Percentiles rank a stretch among this genome's conserved stretches.
These are phyloP conservation scores for Biston betularia DNA, from an alignment of 2,888 invertebrate species.

Conservation along the genomic window DNA sequence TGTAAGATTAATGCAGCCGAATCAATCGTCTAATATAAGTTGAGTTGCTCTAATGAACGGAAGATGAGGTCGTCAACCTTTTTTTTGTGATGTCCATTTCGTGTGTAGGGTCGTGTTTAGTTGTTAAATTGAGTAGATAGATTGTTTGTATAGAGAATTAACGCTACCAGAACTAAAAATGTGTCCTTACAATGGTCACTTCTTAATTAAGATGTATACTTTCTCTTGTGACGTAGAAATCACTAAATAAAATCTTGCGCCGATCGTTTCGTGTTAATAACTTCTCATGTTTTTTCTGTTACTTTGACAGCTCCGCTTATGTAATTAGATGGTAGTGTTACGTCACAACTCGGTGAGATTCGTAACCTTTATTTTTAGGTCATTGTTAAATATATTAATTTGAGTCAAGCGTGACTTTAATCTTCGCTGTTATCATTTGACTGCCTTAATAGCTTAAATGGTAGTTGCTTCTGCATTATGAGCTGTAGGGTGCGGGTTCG, in stretches of 20 bases:
- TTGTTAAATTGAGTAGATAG: slow-evolving; percentile 29
- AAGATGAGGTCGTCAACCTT: slow-evolving; percentile 53
- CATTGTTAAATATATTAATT: slow-evolving; percentile 25
- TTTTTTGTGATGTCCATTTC: slow-evolving; percentile 42
- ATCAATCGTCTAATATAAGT: slow-evolving; percentile 30
- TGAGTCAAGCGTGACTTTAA: background rate
- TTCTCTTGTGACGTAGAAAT: slow-evolving; percentile 43
- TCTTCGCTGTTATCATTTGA: too few relatives aligned
- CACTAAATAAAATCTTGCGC: slow-evolving; percentile 31
- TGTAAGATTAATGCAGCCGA: slow-evolving; percentile 27
- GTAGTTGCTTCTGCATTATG: too few relatives aligned
- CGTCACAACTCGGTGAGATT: slow-evolving; percentile 14
- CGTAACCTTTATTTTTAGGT: slow-evolving; percentile 22
- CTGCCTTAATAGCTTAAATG: too few relatives aligned
- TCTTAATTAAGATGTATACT: slow-evolving; percentile 32
- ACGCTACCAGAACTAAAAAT: slow-evolving; percentile 20
- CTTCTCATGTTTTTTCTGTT: slow-evolving; percentile 24
- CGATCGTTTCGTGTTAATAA: slow-evolving; percentile 24
- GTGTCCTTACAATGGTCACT: slow-evolving; percentile 23
- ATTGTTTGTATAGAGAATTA: slow-evolving; percentile 24
- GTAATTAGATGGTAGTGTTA: slow-evolving; percentile 21
- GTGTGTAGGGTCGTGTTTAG: slow-evolving; percentile 35
- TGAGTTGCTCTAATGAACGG: slow-evolving; percentile 31
- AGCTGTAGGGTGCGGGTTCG: too few relatives aligned
- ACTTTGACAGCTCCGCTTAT: slow-evolving; percentile 24